Evolutionary conservation across 2,888 invertebrate species (phyloP).

Genomic region (Sipunculus nudus): DNA sequence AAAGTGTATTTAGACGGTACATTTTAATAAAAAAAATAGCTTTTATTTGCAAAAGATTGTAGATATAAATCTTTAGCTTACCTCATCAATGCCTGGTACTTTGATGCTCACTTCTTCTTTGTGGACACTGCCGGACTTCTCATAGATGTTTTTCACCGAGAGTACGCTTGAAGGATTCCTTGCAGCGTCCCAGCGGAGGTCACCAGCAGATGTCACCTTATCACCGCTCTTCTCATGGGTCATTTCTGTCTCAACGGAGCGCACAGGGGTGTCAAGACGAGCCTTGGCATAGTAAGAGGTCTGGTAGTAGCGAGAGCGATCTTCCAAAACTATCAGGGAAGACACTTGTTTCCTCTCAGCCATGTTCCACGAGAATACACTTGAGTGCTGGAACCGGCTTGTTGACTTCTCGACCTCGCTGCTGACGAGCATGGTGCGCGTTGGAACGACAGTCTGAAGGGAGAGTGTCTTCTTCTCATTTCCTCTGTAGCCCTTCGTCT

Average conservation of each 20-base stretch:
- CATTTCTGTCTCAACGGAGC: constrained; percentile 5
- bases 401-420: constrained; percentile 6
- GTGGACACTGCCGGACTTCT: constrained; percentile 3
- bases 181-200: constrained; percentile 15
- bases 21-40: neutral
- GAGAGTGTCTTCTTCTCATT: neutral
- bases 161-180: constrained; percentile 3
- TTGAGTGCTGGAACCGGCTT: neutral
- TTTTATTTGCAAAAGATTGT: neutral
- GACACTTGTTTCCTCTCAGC: constrained; percentile 1
- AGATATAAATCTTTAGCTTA: neutral
- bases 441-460: neutral
- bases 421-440: constrained; percentile 2
- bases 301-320: too few relatives aligned
- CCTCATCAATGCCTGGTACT: constrained; percentile 8
- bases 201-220: neutral
- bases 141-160: constrained; percentile 5
- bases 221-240: neutral
- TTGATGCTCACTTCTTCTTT: neutral
- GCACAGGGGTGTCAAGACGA: constrained; percentile 14
- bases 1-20: too few relatives aligned
- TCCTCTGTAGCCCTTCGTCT: neutral
- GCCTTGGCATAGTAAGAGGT: too few relatives aligned
- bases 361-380: constrained; percentile 4
- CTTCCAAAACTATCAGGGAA: neutral